Base-by-base conservation (phyloP, 2,797 vertebrate species). In the Lophura swinhoii region DNA sequence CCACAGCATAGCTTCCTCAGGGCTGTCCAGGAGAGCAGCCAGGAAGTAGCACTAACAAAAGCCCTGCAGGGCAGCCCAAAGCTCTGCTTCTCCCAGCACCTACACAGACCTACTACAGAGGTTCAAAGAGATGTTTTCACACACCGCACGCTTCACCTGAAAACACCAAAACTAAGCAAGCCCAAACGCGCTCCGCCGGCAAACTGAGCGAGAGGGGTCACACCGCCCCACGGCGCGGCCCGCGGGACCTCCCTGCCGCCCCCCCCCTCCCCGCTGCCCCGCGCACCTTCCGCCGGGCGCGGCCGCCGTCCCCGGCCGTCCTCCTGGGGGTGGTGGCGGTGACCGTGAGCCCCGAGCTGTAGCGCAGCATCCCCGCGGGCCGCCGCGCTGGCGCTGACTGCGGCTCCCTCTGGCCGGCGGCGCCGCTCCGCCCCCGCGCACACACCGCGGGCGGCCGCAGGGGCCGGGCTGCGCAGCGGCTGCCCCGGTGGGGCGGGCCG, bases 311-410 rank as follows among this genome's bases (percentile, higher is more conserved):
- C 2, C 74, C 79, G 37, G 75, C 3, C 78, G 87, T 59, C 53
- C 80, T 85, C 84, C 82, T 44, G 17, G 96, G 92, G 16, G 79
- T 59, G 48, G 94, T 90, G 77, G 97, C 72, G 59, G 97, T 96
- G 91, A 98, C 89, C 33, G 95, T 96, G 86, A 97, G 95, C 16
- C 97, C 96, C 69, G 97, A 97, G 83, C 97, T 96, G 88, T 96
- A 97, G 85, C 96, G 97, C 96, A 97, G 94, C 97, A 97, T 97
- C 87, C 71, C 81, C 69, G n/a, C 81, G 49, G 90, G 80, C 81
- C 14, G 77, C 10, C 18, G 44, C 4, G 14, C 69, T n/a, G 17
- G 14, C 44, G 8, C 73, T 31, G 26, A 26, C 43, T 58, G 63
- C 58, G 14, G 37, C 68, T 75, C 14, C 82, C 41, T 33, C 15